Evolutionary conservation across 2,888 invertebrate species (phyloP), one percentile per base, ranked within the genome.

Genomic region (Leucoma salicis): DNA sequence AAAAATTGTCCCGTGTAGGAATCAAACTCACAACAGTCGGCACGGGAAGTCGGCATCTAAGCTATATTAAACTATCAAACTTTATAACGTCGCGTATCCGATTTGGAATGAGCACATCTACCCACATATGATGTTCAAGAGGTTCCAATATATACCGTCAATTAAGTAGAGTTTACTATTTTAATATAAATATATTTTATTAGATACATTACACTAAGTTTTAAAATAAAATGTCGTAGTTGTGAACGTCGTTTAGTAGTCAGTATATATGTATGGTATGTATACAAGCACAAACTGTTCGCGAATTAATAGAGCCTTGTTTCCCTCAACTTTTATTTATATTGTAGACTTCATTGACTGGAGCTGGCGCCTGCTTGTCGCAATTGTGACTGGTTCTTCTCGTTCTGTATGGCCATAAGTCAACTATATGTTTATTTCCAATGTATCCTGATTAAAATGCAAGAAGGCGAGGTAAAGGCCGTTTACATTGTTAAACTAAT

Each of bases 301-400:
- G 62, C 52, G 58, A 70, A 76, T 77, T 73, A 75, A 73, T 73
- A 73, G 72, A 70, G 69, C 69, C 69, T 75, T 60, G 76, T 78
- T 79, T 78, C 74, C 74, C 71, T 78, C 70, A 80, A 72, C 70
- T 75, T 76, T 78, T 83, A 79, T 82, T 78, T 78, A 81, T 81
- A 77, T 82, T 75, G 74, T 76, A 74, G 75, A 75, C 79, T 82
- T 76, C 82, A 83, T 85, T 84, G 84, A 83, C 76, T 74, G 78
- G 67, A 64, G 51, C 67, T 67, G 86, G 85, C 85, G 86, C 84
- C 87, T 69, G 74, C 72, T 75, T 77, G 84, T 76, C 84, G 87
- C 84, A 79, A 75, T 81, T 78, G 79, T 82, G 82, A 86, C 86
- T 86, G 84, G 87, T 85, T 85, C 82, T 81, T 84, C 82, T 83